Conservation (phyloP, 2,888 invertebrate species). For the Hipparchia semele region DNA sequence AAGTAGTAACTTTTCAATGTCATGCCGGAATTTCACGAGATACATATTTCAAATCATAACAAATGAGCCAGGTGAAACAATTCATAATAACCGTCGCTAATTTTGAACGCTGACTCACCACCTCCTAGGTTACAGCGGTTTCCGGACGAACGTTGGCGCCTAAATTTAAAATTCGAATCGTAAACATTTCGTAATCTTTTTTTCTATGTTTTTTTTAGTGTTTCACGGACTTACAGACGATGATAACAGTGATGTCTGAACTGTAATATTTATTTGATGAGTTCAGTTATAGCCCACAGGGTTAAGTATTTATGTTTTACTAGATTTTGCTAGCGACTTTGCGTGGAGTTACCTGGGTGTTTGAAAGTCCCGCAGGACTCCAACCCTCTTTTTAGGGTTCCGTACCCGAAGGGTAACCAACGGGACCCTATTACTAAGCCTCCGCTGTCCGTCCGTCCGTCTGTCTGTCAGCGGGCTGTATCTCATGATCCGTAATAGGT, state of each 20-base stretch:
- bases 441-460: no score
- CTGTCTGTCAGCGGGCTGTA: no score
- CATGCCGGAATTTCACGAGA: neutral
- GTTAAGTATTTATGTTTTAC: no score
- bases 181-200: constrained; percentile 35
- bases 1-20: no score
- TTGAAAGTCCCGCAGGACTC: no score
- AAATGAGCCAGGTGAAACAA: neutral
- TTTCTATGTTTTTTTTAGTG: neutral
- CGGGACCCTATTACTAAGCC: no score
- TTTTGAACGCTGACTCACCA: constrained; percentile 43
- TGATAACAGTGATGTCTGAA: neutral
- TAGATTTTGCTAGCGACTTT: no score
- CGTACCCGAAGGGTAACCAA: no score
- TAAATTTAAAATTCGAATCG: constrained; percentile 65
- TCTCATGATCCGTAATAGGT: no score
- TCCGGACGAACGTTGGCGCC: constrained; percentile 56
- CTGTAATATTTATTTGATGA: neutral
- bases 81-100: neutral
- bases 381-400: no score
- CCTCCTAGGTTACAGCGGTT: constrained; percentile 53
- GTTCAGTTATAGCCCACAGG: no score
- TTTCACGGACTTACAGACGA: neutral
- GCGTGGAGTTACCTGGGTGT: no score
- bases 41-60: neutral